These are phyloP conservation scores for Kryphioiulus occultus DNA, from an alignment of 2,888 invertebrate genomes.

Conservation along the genomic window DNA sequence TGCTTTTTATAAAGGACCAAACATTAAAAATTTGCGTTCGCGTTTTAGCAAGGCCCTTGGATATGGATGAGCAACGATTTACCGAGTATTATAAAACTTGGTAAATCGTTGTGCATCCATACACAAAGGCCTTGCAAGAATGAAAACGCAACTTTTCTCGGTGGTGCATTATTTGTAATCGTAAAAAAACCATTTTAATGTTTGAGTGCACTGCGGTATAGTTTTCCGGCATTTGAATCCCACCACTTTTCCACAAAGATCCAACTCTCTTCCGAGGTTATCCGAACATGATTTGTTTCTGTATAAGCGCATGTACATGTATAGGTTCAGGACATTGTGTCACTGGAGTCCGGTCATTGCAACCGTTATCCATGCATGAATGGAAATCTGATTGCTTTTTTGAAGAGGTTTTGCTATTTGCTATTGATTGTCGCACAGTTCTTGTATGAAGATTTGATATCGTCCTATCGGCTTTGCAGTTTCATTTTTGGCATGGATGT, in stretches of 20 bases:
- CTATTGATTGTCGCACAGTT: neutral
- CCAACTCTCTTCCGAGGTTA: neutral
- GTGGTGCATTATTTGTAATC: neutral
- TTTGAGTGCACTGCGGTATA: slow-evolving; percentile 24
- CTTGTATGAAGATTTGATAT: neutral
- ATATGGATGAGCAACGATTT: neutral
- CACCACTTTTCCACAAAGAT: neutral
- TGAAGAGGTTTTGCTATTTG: neutral
- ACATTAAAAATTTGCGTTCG: neutral
- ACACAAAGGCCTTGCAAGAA: no score
- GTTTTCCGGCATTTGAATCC: neutral
- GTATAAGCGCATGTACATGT: neutral
- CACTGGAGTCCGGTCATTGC: neutral
- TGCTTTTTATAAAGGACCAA: neutral
- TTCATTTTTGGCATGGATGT: neutral
- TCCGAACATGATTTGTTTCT: neutral
- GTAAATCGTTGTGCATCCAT: no score
- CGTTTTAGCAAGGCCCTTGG: neutral
- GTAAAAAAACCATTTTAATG: slow-evolving; percentile 1
- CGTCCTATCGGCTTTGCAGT: neutral
- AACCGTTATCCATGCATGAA: neutral
- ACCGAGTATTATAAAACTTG: neutral
- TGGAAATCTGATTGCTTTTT: slow-evolving; percentile 26
- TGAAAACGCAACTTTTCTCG: neutral
- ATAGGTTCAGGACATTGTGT: neutral